phyloP scores from a whole-genome alignment of 2,888 invertebrate genomes.

The Caenorhabditis sp. region DNA sequence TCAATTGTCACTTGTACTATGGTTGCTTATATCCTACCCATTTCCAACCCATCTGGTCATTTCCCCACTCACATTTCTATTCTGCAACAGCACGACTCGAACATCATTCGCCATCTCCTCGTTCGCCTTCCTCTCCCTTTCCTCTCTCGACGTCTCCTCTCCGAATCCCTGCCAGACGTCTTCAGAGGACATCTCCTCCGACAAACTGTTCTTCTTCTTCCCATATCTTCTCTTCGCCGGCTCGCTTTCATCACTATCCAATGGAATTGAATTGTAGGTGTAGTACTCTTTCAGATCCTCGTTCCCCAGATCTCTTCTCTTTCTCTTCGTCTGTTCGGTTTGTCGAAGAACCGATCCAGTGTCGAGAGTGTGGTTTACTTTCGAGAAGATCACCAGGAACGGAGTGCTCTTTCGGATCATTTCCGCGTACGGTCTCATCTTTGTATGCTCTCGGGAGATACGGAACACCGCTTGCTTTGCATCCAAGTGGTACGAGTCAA shows the following conservation, averaged over 20 bases:
- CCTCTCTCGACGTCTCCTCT: slow-evolving; percentile 60
- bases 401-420: slow-evolving; percentile 69
- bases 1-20: neutral
- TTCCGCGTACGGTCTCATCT: slow-evolving; percentile 69
- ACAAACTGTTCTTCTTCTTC: slow-evolving; percentile 43
- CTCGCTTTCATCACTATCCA: slow-evolving; percentile 50
- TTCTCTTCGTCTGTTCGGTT: slow-evolving; percentile 61
- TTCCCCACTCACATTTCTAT: slow-evolving; percentile 61
- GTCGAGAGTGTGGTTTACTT: slow-evolving; percentile 69
- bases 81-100: slow-evolving; percentile 67
- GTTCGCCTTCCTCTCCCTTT: slow-evolving; percentile 49
- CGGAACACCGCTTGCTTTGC: slow-evolving; percentile 66
- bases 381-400: slow-evolving; percentile 68
- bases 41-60: too few species aligned
- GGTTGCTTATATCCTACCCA: too few species aligned
- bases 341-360: slow-evolving; percentile 55
- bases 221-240: slow-evolving; percentile 36
- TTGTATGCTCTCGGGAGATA: slow-evolving; percentile 64
- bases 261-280: slow-evolving; percentile 55
- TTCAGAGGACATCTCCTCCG: slow-evolving; percentile 53
- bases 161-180: slow-evolving; percentile 72
- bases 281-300: slow-evolving; percentile 55
- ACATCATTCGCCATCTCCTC: slow-evolving; percentile 67
- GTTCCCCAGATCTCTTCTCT: slow-evolving; percentile 55
- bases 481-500: slow-evolving; percentile 68